Evolutionary conservation across 37 sponge, comb jelly and placozoan genomes (phyloP).

Genomic region (Theonella swinhoei): DNA sequence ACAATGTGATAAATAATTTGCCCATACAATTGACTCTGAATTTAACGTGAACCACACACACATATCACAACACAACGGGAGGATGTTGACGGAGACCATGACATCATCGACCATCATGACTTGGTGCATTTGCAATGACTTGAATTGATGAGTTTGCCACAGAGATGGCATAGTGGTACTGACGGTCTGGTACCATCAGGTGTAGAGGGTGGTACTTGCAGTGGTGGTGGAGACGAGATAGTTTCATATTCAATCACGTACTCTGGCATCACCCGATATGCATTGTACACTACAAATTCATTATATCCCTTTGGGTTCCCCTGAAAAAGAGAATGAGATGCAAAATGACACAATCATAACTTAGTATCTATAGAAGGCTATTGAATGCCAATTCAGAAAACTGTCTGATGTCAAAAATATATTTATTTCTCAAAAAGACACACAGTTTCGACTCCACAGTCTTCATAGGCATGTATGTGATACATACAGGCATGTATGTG

Average conservation of each 20-base stretch:
- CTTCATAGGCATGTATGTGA: no score
- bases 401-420: no score
- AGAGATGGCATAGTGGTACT: neutral
- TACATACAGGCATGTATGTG: no score
- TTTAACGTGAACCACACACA: no score
- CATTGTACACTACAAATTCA: slow-evolving; percentile 81
- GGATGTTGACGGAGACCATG: no score
- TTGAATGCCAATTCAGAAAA: no score
- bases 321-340: slow-evolving; percentile 24
- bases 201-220: neutral
- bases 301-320: slow-evolving; percentile 64
- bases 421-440: no score
- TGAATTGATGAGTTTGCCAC: neutral
- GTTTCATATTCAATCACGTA: slow-evolving; percentile 70
- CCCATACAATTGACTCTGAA: no score
- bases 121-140: neutral
- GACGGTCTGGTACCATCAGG: neutral
- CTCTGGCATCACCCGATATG: slow-evolving; percentile 74
- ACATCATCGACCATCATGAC: no score
- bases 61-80: no score
- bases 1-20: no score
- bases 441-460: no score
- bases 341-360: neutral
- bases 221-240: neutral
- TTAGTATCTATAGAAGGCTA: neutral